phyloP scores from a whole-genome alignment of 2,797 vertebrate species.

The Australoheros facetus region DNA sequence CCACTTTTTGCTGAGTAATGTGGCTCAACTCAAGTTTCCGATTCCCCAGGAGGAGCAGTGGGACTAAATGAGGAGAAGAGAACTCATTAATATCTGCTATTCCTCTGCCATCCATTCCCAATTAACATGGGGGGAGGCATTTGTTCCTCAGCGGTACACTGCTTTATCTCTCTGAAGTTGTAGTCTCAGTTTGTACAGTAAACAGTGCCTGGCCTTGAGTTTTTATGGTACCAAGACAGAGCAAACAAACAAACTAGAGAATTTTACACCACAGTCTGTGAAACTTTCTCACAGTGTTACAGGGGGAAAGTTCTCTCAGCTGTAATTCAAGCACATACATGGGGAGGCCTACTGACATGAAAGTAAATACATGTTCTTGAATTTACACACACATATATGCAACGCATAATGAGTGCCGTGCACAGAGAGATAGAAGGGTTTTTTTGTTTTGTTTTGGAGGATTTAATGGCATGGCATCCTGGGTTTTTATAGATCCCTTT shows the following conservation, averaged over 20 bases:
- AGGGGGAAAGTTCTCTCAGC: slow-evolving; percentile 49
- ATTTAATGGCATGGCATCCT: not conserved
- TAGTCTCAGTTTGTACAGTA: slow-evolving; percentile 54
- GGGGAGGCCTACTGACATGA: slow-evolving; percentile 50
- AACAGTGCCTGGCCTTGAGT: slow-evolving; percentile 60
- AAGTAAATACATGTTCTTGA: slow-evolving; percentile 41
- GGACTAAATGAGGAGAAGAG: not conserved
- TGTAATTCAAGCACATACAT: slow-evolving; percentile 42
- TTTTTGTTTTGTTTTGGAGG: slow-evolving; percentile 15
- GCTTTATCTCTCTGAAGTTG: slow-evolving; percentile 55
- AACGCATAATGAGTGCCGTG: slow-evolving; percentile 19
- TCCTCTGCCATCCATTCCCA: not conserved
- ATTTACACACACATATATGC: slow-evolving; percentile 26
- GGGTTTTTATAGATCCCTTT: not conserved
- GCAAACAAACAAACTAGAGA: slow-evolving; percentile 79
- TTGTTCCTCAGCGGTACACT: slow-evolving; percentile 70
- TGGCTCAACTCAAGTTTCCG: slow-evolving; percentile 34
- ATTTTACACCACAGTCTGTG: slow-evolving; percentile 69
- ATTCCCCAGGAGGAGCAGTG: slow-evolving; percentile 16
- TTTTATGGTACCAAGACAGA: slow-evolving; percentile 74
- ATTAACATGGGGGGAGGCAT: slow-evolving; percentile 70
- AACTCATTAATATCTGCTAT: slow-evolving; percentile 30
- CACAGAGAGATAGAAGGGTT: not conserved
- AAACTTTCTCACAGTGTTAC: slow-evolving; percentile 66
- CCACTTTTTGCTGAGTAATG: slow-evolving; percentile 40